Conservation (phyloP, 1,140 invertebrate genomes). For the Brachionus calyciflorus region DNA sequence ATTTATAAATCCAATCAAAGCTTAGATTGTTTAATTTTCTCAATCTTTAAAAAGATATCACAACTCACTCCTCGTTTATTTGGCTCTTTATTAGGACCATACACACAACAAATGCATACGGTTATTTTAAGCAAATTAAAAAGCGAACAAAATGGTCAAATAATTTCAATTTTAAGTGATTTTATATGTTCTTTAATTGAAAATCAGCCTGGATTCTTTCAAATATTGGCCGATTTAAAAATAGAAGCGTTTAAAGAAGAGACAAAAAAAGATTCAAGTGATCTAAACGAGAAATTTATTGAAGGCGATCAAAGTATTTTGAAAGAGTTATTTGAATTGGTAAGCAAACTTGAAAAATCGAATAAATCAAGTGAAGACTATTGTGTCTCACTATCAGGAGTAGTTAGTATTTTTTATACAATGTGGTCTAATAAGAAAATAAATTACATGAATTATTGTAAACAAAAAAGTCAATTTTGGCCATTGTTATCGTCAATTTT, state of each 20-base stretch:
- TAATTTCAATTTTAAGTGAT: background rate
- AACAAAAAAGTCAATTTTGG: slow-evolving; percentile 8
- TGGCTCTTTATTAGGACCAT: slow-evolving; percentile 16
- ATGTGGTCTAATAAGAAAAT: slow-evolving; percentile 42
- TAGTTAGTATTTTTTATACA: slow-evolving; percentile 11
- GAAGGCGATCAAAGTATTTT: slow-evolving; percentile 3
- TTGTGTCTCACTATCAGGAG: background rate
- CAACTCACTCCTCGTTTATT: slow-evolving; percentile 35
- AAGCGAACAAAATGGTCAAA: background rate
- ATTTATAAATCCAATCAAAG: slow-evolving; percentile 32
- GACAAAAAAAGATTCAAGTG: too few species aligned
- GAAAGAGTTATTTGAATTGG: background rate
- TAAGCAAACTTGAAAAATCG: background rate
- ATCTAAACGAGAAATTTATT: slow-evolving; percentile 5
- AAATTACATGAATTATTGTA: slow-evolving; percentile 34
- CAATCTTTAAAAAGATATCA: slow-evolving; percentile 25
- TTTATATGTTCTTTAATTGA: slow-evolving; percentile 33
- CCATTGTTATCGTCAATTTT: background rate
- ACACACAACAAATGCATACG: background rate
- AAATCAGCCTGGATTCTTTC: slow-evolving; percentile 34
- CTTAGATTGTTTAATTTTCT: slow-evolving; percentile 3
- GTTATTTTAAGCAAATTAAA: slow-evolving; percentile 11
- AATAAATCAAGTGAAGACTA: background rate
- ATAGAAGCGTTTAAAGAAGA: background rate
- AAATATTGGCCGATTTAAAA: slow-evolving; percentile 6